phyloP scores from a whole-genome alignment of 2,797 vertebrate genomes.

The Aldrovandia affinis region DNA sequence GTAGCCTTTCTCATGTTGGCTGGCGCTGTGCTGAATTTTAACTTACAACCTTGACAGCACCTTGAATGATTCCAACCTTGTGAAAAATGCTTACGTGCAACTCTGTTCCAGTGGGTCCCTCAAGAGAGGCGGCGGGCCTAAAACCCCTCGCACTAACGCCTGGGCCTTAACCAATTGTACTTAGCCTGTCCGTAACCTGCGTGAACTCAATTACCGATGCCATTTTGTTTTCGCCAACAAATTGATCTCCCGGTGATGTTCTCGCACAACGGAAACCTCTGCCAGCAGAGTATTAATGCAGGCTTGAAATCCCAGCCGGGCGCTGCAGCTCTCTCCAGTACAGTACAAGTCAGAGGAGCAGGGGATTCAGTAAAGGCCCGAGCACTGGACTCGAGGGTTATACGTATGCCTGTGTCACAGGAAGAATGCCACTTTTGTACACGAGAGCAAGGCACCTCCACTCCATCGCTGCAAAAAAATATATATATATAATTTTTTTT shows the following conservation, averaged over 20 bases:
- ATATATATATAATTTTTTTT: too few species aligned
- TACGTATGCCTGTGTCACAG: neutral
- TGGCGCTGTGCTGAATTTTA: slow-evolving; percentile 15
- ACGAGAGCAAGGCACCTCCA: neutral
- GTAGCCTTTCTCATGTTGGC: neutral
- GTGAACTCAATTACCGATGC: neutral
- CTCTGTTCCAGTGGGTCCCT: neutral
- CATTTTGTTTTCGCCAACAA: neutral
- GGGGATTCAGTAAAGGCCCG: neutral
- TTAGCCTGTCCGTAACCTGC: neutral
- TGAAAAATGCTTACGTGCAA: slow-evolving; percentile 19
- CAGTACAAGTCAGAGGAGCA: neutral
- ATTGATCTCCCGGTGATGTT: slow-evolving; percentile 1
- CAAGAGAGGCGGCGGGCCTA: neutral
- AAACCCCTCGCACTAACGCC: neutral
- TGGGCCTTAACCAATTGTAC: neutral
- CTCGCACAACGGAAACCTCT: neutral
- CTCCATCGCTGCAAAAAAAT: neutral
- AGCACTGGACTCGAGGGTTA: neutral
- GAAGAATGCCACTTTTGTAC: neutral
- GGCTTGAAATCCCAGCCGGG: neutral
- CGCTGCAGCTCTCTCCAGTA: neutral
- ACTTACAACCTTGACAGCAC: slow-evolving; percentile 26
- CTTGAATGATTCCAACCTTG: neutral
- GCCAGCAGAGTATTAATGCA: neutral